Evolutionary conservation across 1,140 invertebrate species (phyloP), one percentile per base, ranked within the genome.

Genomic region (Agrilus planipennis): DNA sequence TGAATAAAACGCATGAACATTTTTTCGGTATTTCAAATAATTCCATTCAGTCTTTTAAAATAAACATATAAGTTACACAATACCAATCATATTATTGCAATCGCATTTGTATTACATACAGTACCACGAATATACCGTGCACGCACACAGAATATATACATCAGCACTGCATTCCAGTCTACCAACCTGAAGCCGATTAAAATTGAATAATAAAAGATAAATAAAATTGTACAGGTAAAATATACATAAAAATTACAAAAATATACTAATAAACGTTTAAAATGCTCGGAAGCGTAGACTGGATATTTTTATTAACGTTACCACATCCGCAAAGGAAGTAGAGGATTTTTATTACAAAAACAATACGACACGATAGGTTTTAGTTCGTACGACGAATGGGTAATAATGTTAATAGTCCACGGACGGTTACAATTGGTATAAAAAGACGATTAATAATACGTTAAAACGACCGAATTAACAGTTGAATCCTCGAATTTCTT

Each of bases 11-110:
- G n/a, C n/a, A n/a, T n/a, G n/a, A n/a, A n/a, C n/a, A n/a, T n/a
- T n/a, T n/a, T n/a, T 52, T 55, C 52, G 53, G 50, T 55, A 55
- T 62, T 62, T 62, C 47, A 54, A 62, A 58, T 62, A 60, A 62
- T 53, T 61, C 59, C 59, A 62, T 62, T 62, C 59, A 62, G 59
- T 62, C 59, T 62, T 62, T 62, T 61, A 59, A 59, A 60, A 61
- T 59, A 58, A 36, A 60, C 58, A 59, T 60, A 62, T 57, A 62
- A 28, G 55, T 61, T 56, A 52, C 60, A 62, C 58, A 59, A 60
- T 53, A 60, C 59, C 57, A 62, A 59, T 59, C 57, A 61, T 60
- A 60, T 58, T 62, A 59, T 61, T 60, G 57, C 58, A 58, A 55
- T 58, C 58, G 55, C 59, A 62, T 60, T 59, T 58, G 48, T 53